Evolutionary conservation across 2,888 invertebrate genomes (phyloP), one percentile per base, ranked within the genome.

Genomic region (Cryptocephalus primarius): DNA sequence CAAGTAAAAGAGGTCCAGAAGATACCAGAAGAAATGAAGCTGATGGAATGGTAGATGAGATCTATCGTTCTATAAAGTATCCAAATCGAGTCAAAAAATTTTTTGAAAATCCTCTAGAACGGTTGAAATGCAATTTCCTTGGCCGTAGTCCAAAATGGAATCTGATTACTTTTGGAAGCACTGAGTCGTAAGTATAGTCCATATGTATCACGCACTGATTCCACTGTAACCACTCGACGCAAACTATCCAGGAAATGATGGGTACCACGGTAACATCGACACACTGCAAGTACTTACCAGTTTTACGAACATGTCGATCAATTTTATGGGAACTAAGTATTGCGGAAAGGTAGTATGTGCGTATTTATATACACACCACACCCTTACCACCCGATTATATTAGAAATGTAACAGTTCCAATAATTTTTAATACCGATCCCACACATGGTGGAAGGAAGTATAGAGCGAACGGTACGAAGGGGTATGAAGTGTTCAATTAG

Each of bases 241-340:
- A 36, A n/a, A 36, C 36, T 36, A 6, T 39, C 12, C 38, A 11
- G 12, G 13, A 32, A 38, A 13, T 48, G 34, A 38, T 22, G 38
- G 38, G 36, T 40, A 44, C 45, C 46, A 43, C 41, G 46, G 44
- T 46, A 6, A 39, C 34, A 38, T 32, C 32, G 48, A 14, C 42
- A 39, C 45, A 12, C 12, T 36, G 4, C 22, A 44, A 48, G 46
- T 57, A 66, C 69, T 68, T 64, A 69, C 69, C 69, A 69, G 66
- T 68, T 69, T 69, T 67, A 68, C 68, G 59, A 69, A 69, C 69
- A 69, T 68, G 65, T 67, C 66, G 65, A 42, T 48, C 22, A 46
- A 46, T 49, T 51, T 46, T 45, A 41, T 42, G 32, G 46, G 44
- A 48, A 51, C 51, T 53, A 51, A 47, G 44, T 50, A 48, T 48